Evolutionary conservation across 2,888 invertebrate species (phyloP).

Genomic region (Amblyjoppa proteus): DNA sequence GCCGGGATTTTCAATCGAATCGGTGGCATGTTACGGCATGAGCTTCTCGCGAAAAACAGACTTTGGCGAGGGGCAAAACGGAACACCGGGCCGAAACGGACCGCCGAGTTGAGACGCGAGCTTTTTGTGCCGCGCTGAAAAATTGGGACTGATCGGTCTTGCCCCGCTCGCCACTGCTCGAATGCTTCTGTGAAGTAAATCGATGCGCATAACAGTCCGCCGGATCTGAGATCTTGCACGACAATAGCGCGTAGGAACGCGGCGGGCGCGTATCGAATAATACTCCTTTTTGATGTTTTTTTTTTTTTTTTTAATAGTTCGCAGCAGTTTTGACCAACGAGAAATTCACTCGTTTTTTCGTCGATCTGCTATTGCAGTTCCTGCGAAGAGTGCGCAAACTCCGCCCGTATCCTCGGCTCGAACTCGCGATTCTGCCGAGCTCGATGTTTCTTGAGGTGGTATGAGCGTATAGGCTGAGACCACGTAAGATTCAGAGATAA

Average conservation of each 20-base stretch:
- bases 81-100: too few relatives aligned
- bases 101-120: too few relatives aligned
- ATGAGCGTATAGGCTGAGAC: too few relatives aligned
- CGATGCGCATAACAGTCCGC: background rate
- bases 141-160: too few relatives aligned
- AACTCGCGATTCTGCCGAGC: slow-evolving; percentile 42
- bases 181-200: background rate
- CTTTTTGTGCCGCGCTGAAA: too few relatives aligned
- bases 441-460: slow-evolving; percentile 30
- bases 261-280: background rate
- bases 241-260: background rate
- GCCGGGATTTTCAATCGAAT: background rate
- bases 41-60: background rate
- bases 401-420: slow-evolving; percentile 36
- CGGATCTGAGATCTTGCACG: background rate
- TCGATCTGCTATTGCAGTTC: slow-evolving; percentile 10
- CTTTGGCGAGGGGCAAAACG: too few relatives aligned
- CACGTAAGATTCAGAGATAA: too few relatives aligned
- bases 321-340: slow-evolving; percentile 34
- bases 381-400: slow-evolving; percentile 6
- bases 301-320: slow-evolving; percentile 45
- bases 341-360: too few relatives aligned
- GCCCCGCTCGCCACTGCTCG: too few relatives aligned
- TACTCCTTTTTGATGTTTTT: slow-evolving; percentile 30
- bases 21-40: background rate